Base-by-base conservation (phyloP, 53 echinoderm and acorn worm species). In the Apostichopus leukothele region DNA sequence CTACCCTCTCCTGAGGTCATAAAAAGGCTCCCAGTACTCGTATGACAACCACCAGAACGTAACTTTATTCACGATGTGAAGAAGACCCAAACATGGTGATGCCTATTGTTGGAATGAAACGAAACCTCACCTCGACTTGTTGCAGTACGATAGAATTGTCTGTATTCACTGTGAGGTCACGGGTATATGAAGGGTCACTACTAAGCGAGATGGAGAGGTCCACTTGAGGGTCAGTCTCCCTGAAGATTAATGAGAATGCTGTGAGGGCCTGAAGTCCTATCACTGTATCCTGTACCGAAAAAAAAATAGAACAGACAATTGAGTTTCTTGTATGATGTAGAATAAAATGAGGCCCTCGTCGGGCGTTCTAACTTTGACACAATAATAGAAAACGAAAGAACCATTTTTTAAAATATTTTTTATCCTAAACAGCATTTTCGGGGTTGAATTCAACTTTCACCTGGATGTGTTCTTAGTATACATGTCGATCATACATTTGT, bases 241-340 rank as follows among this genome's bases (percentile, higher is more conserved):
- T 91, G 52, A 95, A 54, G 26, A 22, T 14, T 11, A 79, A 51
- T 4, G 95, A 91, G 60, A 87, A 93, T 27, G 86, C 75, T 9
- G 95, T 89, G 13, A 95, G 86, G 50, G 93, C 95, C 83, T 95
- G 93, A 12, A 95, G 88, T 21, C 93, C 95, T 73, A 95, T 88
- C 52, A 95, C 95, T 1, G 95, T 95, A 89, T 95, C 95, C 95
- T 95, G 21, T 51, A 75, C 4, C 52, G 19, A 77, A 5, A 76
- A 10, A 39, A 50, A 50, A 11, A 7, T 6, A 21, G 10, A 50
- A 50, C 4, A 68, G 68, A 68, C 18, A 71, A 16, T 14, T 21
- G 6, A 71, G 6, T 71, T 39, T 39, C 2, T 39, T 39, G 39
- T 39, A 39, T 39, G 39, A 3, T 39, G 39, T 39, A 39, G 39